Base-by-base conservation (phyloP, 2,797 vertebrate species). In the Pristis pectinata region DNA sequence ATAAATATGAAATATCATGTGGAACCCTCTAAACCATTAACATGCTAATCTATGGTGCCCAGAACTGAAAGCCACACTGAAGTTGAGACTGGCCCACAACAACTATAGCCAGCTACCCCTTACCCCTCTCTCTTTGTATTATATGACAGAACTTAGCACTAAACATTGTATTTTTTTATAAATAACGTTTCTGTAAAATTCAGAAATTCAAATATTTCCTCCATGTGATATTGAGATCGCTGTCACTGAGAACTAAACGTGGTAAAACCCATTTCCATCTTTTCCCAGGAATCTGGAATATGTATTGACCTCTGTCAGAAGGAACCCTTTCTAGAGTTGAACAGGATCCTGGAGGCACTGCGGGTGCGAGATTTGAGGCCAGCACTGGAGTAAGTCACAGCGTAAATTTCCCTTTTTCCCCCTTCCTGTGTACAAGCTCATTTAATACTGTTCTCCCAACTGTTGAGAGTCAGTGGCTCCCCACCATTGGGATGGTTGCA, bases 281-380 rank as follows among this genome's bases (percentile, higher is more conserved):
- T 74, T 72, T 95, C 19, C 30, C 94, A 98, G 98, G 98, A 98
- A 96, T 98, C 98, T 44, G 98, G 98, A 76, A 97, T 98, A 94
- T 97, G 98, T 94, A 98, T 98, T 95, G 98, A 98, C 95, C 97
- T 98, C 98, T 98, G 98, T 96, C 98, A 98, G 97, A 98, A 99
- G 96, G 98, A 98, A 96, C 98, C 98, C 82, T 99, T 98, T 95
- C 96, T 99, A 95, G 98, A 98, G 96, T 96, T 99, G 94, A 99
- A 98, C 96, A 97, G 98, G 95, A 98, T 99, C 95, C 96, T 99
- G 77, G 98, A 98, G 97, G 98, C 98, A 94, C 97, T 98, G 95
- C 97, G 98, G 70, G 98, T 98, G 96, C 98, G 98, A 96, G 97
- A 99, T 96, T 97, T 98, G 89, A 96, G 98, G 95, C 98, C 98